phyloP scores from a whole-genome alignment of 2,797 vertebrate species.

The Pseudopleuronectes americanus region DNA sequence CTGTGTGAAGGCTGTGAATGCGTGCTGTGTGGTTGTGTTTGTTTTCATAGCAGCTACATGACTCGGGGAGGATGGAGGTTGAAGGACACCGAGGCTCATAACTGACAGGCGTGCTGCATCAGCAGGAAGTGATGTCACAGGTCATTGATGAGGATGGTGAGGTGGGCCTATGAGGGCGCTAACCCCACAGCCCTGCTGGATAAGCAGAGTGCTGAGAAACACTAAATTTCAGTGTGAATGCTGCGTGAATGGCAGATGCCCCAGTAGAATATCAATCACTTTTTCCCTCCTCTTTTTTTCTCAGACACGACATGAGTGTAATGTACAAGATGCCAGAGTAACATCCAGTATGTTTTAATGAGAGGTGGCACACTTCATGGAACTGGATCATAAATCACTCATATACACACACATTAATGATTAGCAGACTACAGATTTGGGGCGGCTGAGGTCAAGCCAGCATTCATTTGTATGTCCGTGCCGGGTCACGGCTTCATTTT shows the following conservation, averaged over 20 bases:
- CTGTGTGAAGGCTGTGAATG: slow-evolving; percentile 29
- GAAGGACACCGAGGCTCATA: slow-evolving; percentile 62
- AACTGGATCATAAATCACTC: not conserved
- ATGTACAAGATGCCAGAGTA: not conserved
- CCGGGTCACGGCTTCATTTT: no score
- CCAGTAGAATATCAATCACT: slow-evolving; percentile 73
- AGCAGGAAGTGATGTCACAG: slow-evolving; percentile 79
- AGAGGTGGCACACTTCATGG: slow-evolving; percentile 2
- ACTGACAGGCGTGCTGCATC: slow-evolving; percentile 71
- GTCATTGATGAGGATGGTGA: slow-evolving; percentile 76
- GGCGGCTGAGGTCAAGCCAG: not conserved
- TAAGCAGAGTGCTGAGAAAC: slow-evolving; percentile 66
- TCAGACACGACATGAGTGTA: not conserved
- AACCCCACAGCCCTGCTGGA: slow-evolving; percentile 74
- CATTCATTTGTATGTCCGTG: no score
- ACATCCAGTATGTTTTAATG: slow-evolving; percentile 10
- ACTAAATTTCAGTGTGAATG: slow-evolving; percentile 54
- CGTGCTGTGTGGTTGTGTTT: slow-evolving; percentile 21
- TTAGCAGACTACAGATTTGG: not conserved
- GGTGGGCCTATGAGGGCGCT: slow-evolving; percentile 59
- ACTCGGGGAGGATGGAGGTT: slow-evolving; percentile 46
- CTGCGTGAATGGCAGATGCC: slow-evolving; percentile 49
- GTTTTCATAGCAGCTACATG: slow-evolving; percentile 62
- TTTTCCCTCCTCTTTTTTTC: not conserved
- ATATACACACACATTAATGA: not conserved